phyloP scores from a whole-genome alignment of 2,113 vertebrate genomes.

The Myanophis thanlyinensis region DNA sequence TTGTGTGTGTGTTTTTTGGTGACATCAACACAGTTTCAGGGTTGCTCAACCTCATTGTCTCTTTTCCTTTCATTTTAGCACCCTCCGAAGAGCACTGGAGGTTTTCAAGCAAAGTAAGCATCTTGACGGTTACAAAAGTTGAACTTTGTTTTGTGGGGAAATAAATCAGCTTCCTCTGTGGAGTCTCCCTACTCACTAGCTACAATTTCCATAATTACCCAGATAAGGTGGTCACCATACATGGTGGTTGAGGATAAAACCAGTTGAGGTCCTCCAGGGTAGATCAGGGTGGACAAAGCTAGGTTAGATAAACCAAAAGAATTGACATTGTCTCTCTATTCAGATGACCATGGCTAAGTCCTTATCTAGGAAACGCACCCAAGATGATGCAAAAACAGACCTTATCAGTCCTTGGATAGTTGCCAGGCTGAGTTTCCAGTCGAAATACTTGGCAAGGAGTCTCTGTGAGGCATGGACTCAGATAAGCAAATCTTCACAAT shows the following conservation, averaged over 20 bases:
- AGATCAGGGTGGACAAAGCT: not conserved
- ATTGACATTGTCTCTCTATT: not conserved
- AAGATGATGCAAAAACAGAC: too few relatives aligned
- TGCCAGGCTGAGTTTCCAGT: too few relatives aligned
- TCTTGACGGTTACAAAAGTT: not conserved
- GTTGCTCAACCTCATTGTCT: constrained; percentile 1
- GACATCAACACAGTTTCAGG: not conserved
- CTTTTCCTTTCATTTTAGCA: constrained; percentile 66
- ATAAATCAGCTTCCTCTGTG: not conserved
- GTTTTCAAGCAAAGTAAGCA: constrained; percentile 91
- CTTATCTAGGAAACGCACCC: not conserved
- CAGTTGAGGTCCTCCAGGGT: not conserved
- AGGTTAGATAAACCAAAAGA: not conserved
- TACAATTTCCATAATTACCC: not conserved
- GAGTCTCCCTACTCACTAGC: not conserved
- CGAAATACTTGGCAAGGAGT: too few relatives aligned
- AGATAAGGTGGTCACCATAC: not conserved
- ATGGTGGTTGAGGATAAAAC: not conserved
- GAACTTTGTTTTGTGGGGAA: not conserved
- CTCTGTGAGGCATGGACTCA: too few relatives aligned
- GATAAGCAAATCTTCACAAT: too few relatives aligned
- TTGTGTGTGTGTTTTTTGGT: not conserved
- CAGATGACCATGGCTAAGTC: not conserved
- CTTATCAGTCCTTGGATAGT: too few relatives aligned
- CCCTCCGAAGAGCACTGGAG: constrained; percentile 87